Base-by-base conservation (phyloP, 2,888 invertebrate species). In the Aleiodes leptofemur region DNA sequence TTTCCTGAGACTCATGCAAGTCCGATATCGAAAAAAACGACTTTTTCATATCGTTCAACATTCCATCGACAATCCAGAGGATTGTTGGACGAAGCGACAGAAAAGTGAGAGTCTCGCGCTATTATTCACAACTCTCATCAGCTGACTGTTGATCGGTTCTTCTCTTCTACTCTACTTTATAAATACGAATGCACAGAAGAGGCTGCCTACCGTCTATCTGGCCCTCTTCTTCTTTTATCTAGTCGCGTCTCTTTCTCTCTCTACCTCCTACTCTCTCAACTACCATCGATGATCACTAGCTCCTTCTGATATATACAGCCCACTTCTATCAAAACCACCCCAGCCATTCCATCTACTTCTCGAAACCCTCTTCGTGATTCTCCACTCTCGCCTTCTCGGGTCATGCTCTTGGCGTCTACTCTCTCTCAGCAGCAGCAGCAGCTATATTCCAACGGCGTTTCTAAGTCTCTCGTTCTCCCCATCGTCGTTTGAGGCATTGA, bases 121-220 rank as follows among this genome's bases (percentile, higher is more conserved):
- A 81, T 84, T 83, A 82, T 81, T 82, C 82, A 78, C 82, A 82
- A 75, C 79, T 82, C 83, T 79, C 78, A 82, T 86, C 84, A 84
- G 84, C 84, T 84, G 85, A 85, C 85, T 84, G 82, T 82, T 80
- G 83, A 86, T 86, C 82, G 82, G 79, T 81, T 82, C 80, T 79
- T 75, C 73, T 73, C 31, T 55, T 48, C 56, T 38, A 4, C 55
- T 55, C 23, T 48, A 51, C 55, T 69, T 48, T 70, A 43, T 59
- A 57, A 43, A 71, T 71, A 57, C 57, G 50, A 59, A 71, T 50
- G 51, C 59, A 29, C n/a, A 55, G 51, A 72, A 31, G 69, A 74
- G 69, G 51, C 38, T 59, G 66, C 68, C 64, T 57, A 16, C 55
- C 43, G 56, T 57, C 74, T 73, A 72, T 29, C 43, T 34, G 48